Evolutionary conservation across 2,797 vertebrate genomes (phyloP), one percentile per base, ranked within the genome.

Genomic region (Anabas testudineus): DNA sequence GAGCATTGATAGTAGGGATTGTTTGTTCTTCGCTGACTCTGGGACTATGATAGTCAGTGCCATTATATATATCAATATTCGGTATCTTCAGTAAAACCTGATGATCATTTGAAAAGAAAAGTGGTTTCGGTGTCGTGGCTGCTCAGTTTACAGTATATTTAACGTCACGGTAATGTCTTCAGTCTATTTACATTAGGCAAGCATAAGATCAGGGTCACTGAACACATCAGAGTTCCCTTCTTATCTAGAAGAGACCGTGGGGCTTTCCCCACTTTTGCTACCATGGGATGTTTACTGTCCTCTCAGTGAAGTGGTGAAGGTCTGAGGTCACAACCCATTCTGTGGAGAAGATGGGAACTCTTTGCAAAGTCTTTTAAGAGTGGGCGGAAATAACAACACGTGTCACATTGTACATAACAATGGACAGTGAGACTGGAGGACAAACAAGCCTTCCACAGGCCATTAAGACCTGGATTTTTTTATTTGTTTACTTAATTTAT

Each of bases 351-450:
- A 88, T 87, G 81, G 59, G 59, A 76, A 71, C 74, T 79, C 71
- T 75, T 82, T 64, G 68, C 58, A 74, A 51, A 65, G 70, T 82
- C 76, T 74, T 82, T 78, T 56, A 82, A 67, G 59, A 81, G 24
- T 45, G 70, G 82, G 83, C 87, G 92, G 90, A 94, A 94, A 93
- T 91, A 92, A 93, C 91, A 92, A 84, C 89, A 90, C 86, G 84
- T 88, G 84, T 73, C 72, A 2, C 43, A 41, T 58, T 76, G 81
- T 73, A 71, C 46, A 55, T 53, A 91, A 95, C 93, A 95, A 94
- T 93, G 82, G 86, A 67, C 39, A 80, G 68, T 65, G 22, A 46
- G 59, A 70, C 58, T 59, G 57, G 46, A 63, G 59, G 69, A 76
- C 75, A 90, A 90, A 92, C 66, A 78, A 83, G 52, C 30, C 62